A percentile compares a stretch with the other conserved stretches of the same genome.
Conservation (phyloP, 2,113 vertebrate genomes). For the Panurus biarmicus region DNA sequence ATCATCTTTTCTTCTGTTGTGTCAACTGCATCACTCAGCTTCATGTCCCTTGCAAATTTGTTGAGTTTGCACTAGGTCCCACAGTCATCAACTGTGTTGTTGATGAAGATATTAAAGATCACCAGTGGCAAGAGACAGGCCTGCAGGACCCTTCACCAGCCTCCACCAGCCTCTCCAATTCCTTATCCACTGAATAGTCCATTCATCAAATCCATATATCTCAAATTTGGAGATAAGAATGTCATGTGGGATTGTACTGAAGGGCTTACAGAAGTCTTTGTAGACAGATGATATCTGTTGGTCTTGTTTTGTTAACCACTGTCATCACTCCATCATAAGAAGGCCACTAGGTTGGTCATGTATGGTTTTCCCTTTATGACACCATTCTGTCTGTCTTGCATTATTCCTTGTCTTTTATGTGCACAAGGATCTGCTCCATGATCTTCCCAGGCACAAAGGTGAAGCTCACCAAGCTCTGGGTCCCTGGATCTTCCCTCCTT, state of each 20-base stretch:
- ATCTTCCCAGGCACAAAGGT: not conserved
- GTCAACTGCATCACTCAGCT: not conserved
- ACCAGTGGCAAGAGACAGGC: not conserved
- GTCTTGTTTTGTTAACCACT: not conserved
- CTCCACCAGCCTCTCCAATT: not conserved
- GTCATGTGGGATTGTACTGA: not conserved
- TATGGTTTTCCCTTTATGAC: not conserved
- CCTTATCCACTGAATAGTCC: not conserved
- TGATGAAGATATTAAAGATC: not conserved
- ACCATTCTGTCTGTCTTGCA: not conserved
- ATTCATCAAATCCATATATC: not conserved
- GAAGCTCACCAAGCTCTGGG: not conserved
- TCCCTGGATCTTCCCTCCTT: not conserved
- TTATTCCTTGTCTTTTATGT: not conserved
- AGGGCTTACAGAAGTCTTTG: not conserved
- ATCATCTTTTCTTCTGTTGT: not conserved
- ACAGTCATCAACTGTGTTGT: rapidly evolving
- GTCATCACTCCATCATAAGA: not conserved
- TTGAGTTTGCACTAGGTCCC: not conserved
- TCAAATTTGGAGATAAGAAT: not conserved
- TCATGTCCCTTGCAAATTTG: not conserved
- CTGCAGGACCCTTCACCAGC: not conserved
- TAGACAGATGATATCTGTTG: not conserved
- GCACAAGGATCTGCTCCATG: not conserved
- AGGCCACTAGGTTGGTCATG: not conserved